phyloP scores from a whole-genome alignment of 30 jellyfish, hydroid and myxozoan species.

The Catostylus mosaicus region DNA sequence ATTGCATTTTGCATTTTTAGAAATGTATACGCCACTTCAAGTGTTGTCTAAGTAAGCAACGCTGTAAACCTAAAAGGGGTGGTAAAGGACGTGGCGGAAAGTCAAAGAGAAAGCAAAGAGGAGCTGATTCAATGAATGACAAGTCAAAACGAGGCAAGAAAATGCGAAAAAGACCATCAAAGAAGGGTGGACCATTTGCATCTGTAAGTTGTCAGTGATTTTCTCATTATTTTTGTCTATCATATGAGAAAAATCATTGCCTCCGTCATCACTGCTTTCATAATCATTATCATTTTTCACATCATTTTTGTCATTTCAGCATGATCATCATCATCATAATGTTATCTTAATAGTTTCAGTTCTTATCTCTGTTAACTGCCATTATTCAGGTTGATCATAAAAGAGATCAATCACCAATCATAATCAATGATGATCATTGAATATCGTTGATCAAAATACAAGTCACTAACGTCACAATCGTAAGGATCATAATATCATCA shows the following conservation, averaged over 20 bases:
- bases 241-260: neutral
- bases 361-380: no score
- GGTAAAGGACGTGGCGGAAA: slow-evolving; percentile 34
- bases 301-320: no score
- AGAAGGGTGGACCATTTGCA: neutral
- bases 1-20: neutral
- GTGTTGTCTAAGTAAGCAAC: neutral
- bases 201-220: neutral
- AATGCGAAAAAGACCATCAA: neutral
- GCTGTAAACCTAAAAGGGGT: slow-evolving; percentile 14
- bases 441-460: no score
- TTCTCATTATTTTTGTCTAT: neutral
- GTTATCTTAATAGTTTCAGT: no score
- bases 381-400: no score
- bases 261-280: no score
- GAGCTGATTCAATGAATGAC: neutral
- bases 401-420: no score
- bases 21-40: slow-evolving; percentile 15
- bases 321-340: no score
- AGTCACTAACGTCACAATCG: no score
- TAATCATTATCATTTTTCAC: no score
- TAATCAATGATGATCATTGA: no score
- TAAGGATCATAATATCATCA: no score
- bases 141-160: neutral
- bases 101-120: slow-evolving; percentile 35